Evolutionary conservation across 1,140 invertebrate species (phyloP).

Genomic region (Hesperophylax magnus): DNA sequence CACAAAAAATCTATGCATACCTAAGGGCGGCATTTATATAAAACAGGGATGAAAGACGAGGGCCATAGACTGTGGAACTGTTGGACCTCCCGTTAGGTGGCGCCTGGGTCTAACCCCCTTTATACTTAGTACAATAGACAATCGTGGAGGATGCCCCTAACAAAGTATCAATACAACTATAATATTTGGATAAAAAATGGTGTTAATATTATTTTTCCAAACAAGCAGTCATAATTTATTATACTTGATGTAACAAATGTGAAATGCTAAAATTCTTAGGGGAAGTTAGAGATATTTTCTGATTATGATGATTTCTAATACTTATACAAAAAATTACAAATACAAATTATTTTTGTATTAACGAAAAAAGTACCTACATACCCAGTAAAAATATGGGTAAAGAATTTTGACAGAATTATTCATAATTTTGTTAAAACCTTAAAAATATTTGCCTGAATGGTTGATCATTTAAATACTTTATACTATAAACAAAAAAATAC

Average conservation of each 20-base stretch:
- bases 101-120: slow-evolving; percentile 24
- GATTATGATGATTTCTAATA: no score
- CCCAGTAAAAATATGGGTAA: no score
- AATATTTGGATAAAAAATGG: slow-evolving; percentile 28
- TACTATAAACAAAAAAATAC: no score
- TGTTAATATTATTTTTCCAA: not conserved
- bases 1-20: slow-evolving; percentile 13
- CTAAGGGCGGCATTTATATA: slow-evolving; percentile 24
- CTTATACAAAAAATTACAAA: no score
- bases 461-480: no score
- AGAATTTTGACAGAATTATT: no score
- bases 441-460: no score
- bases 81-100: slow-evolving; percentile 31
- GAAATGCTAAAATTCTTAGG: no score
- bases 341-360: no score
- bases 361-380: no score
- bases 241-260: not conserved
- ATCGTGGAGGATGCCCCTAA: not conserved
- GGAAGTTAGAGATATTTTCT: no score
- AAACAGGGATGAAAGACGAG: not conserved
- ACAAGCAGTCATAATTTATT: not conserved
- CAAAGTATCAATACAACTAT: slow-evolving; percentile 8
- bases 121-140: not conserved
- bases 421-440: no score
- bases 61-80: not conserved